These are phyloP conservation scores for Conus ventricosus DNA, from an alignment of 1,140 invertebrate genomes.

Conservation along the genomic window DNA sequence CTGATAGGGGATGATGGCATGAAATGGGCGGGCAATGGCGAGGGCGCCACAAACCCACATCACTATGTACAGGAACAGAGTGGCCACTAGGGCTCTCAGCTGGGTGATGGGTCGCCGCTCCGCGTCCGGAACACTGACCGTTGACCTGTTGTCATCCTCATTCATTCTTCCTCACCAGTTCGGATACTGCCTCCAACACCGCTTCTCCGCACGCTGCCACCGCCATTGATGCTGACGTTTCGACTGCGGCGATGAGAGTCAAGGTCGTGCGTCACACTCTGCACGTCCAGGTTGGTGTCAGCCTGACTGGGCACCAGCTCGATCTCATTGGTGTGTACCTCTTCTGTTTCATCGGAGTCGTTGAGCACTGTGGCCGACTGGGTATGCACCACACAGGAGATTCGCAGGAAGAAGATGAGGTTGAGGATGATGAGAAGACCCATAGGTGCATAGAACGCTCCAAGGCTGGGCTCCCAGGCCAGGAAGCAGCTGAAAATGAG, in stretches of 20 bases:
- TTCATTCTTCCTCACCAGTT: constrained; percentile 64
- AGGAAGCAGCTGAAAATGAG: constrained; percentile 83
- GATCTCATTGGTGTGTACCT: constrained; percentile 79
- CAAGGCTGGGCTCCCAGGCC: constrained; percentile 85
- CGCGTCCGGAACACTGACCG: constrained; percentile 82
- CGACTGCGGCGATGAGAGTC: constrained; percentile 27
- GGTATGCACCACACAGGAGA: constrained; percentile 81
- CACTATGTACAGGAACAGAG: constrained; percentile 83
- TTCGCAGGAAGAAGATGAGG: constrained; percentile 84
- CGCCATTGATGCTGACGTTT: constrained; percentile 31
- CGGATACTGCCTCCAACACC: constrained; percentile 69
- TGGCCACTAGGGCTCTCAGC: constrained; percentile 86
- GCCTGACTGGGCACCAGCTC: constrained; percentile 68
- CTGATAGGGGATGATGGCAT: constrained; percentile 80
- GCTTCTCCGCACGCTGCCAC: constrained; percentile 23
- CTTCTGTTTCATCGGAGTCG: constrained; percentile 61
- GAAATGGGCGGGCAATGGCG: constrained; percentile 72
- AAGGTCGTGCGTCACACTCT: constrained; percentile 42
- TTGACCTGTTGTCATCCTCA: neutral
- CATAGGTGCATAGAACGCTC: constrained; percentile 87
- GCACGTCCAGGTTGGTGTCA: constrained; percentile 55
- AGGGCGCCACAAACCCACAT: constrained; percentile 85
- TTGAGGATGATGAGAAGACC: constrained; percentile 85
- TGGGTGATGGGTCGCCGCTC: constrained; percentile 89
- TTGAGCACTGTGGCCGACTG: constrained; percentile 47